Conservation (phyloP, 2,797 vertebrate genomes). For the Halcyon chelicuti region DNA sequence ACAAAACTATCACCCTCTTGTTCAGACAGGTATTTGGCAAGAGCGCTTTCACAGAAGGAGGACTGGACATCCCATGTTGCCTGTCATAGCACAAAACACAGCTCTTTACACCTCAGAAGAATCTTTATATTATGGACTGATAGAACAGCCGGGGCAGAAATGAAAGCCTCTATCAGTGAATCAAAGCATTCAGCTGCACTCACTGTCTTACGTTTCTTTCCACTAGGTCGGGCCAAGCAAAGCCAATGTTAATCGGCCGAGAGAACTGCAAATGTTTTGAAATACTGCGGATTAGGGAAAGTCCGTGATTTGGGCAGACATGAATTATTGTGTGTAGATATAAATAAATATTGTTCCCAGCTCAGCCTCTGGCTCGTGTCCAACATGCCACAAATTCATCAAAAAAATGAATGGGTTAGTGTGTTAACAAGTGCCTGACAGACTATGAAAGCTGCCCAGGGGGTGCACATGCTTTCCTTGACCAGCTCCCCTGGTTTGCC, state of each 20-base stretch:
- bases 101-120: not conserved
- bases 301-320: constrained; percentile 71
- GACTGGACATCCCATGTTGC: not conserved
- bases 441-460: constrained; percentile 61
- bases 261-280: constrained; percentile 75
- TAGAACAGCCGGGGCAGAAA: constrained; percentile 21
- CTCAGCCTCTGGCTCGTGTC: constrained; percentile 62
- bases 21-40: not conserved
- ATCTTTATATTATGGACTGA: constrained; percentile 6
- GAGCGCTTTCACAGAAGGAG: not conserved
- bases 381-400: constrained; percentile 42
- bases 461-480: constrained; percentile 30
- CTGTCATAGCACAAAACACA: not conserved
- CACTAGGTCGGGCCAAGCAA: constrained; percentile 61
- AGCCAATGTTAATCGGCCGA: constrained; percentile 58
- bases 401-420: constrained; percentile 76
- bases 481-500: constrained; percentile 23
- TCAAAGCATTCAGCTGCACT: constrained; percentile 66
- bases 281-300: constrained; percentile 67
- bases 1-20: not conserved
- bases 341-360: constrained; percentile 83
- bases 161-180: constrained; percentile 49
- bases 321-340: constrained; percentile 80
- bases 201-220: constrained; percentile 45
- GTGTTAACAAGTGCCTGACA: constrained; percentile 75